These are phyloP conservation scores for Heliothis subflexa DNA, from an alignment of 1,140 invertebrate genomes.

Conservation along the genomic window DNA sequence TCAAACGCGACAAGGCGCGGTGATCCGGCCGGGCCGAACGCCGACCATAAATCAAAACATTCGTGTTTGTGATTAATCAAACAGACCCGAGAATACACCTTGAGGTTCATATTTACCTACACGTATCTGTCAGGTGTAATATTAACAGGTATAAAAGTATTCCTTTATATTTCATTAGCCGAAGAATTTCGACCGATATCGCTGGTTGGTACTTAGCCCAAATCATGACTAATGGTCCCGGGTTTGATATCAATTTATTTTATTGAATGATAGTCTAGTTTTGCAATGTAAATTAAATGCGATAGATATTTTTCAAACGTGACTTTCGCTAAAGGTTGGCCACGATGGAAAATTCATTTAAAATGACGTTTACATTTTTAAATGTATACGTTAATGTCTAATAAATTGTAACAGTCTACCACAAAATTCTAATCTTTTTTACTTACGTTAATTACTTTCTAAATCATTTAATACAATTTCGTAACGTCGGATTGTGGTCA, in stretches of 20 bases:
- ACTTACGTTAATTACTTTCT: slow-evolving; percentile 53
- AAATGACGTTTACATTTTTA: not conserved
- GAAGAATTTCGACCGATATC: slow-evolving; percentile 25
- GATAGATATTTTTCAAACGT: not conserved
- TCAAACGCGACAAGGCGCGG: slow-evolving; percentile 54
- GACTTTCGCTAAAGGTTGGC: slow-evolving; percentile 3
- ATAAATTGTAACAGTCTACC: slow-evolving; percentile 25
- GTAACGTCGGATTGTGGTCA: slow-evolving; percentile 58
- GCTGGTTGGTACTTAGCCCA: slow-evolving; percentile 53
- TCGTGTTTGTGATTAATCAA: slow-evolving; percentile 78
- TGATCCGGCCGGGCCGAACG: slow-evolving; percentile 45
- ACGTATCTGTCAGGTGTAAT: slow-evolving; percentile 45
- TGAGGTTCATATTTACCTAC: slow-evolving; percentile 45
- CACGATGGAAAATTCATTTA: slow-evolving; percentile 1
- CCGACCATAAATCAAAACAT: slow-evolving; percentile 78
- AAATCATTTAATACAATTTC: slow-evolving; percentile 63
- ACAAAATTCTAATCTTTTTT: slow-evolving; percentile 43
- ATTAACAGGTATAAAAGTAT: slow-evolving; percentile 58
- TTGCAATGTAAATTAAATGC: slow-evolving; percentile 12
- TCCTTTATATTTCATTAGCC: slow-evolving; percentile 45
- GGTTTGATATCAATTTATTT: slow-evolving; percentile 24
- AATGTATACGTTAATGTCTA: not conserved
- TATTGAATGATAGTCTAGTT: slow-evolving; percentile 21
- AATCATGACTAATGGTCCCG: slow-evolving; percentile 8
- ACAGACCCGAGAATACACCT: slow-evolving; percentile 58